Evolutionary conservation across 2,113 vertebrate genomes (phyloP), one percentile per base, ranked within the genome.

Genomic region (Cathartes aura): DNA sequence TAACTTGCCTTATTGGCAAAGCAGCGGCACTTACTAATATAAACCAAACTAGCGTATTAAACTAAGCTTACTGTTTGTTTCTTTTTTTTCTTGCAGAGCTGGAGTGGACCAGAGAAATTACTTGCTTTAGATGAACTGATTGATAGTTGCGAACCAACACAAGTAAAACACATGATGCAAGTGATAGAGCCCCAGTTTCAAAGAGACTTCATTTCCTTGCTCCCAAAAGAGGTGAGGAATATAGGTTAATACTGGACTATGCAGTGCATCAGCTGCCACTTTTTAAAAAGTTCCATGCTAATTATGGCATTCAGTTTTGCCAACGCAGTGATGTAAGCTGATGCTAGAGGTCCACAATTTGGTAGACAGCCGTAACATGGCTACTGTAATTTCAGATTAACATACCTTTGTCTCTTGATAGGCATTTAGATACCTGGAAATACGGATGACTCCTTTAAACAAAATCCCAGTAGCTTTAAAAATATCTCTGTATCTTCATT

Each of bases 151-250:
- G 99, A 99, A 97, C 99, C 99, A 94, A 99, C 99, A 42, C 99
- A 99, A 99, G 99, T 99, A 87, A 99, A 99, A 98, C 99, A 99
- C 97, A 99, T 99, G 99, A 99, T 99, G 99, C 99, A 99, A 98
- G 99, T 99, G 98, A 99, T 99, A 95, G 99, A 99, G 98, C 99
- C 99, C 74, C 99, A 99, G 98, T 99, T 99, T 98, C 99, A 99
- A 97, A 98, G 99, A 98, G 99, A 99, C 98, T 99, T 99, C 98
- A 99, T 99, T 98, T 99, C 99, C 80, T 98, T 99, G 98, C 99
- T 99, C 96, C 99, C 99, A 96, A 99, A 99, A 99, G 99, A 99
- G 99, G 99, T 99, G 97, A 99, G 98, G 83, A 91, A 88, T 82
- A 6, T 2, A n/a, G 70, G 40, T 71, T 95, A 50, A 67, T 36